These are phyloP conservation scores for Indicator indicator DNA, from an alignment of 2,113 vertebrate species.

Conservation along the genomic window DNA sequence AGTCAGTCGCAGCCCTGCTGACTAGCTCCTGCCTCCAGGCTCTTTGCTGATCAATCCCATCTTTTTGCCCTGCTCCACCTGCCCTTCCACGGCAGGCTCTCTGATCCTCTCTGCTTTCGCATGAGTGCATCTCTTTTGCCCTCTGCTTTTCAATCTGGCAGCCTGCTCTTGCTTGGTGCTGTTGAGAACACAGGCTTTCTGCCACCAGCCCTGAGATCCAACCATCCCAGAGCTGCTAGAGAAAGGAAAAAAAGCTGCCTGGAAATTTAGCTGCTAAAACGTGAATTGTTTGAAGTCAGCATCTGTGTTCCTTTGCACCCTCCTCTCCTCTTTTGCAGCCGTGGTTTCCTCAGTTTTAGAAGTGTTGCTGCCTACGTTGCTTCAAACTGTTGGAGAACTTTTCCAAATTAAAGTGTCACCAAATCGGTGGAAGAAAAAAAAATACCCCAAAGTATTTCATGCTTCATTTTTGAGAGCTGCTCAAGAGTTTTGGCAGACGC, in stretches of 20 bases:
- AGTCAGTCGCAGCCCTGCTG: not conserved
- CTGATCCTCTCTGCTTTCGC: constrained; percentile 53
- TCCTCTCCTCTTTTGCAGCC: not conserved
- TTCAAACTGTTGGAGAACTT: not conserved
- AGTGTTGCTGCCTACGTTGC: not conserved
- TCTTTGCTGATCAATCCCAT: constrained; percentile 26
- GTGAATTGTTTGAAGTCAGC: not conserved
- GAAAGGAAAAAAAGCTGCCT: not conserved
- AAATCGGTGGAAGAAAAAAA: not conserved
- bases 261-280: not conserved
- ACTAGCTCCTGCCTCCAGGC: constrained; percentile 27
- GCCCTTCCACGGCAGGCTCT: constrained; percentile 10
- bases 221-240: not conserved
- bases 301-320: not conserved
- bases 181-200: not conserved
- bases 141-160: constrained; percentile 33
- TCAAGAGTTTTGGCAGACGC: not conserved
- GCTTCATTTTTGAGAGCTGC: not conserved
- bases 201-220: not conserved
- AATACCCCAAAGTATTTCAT: rapidly evolving
- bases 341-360: not conserved
- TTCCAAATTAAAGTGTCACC: not conserved
- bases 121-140: constrained; percentile 51
- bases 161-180: not conserved
- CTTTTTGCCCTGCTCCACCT: constrained; percentile 34